phyloP scores from a whole-genome alignment of 2,888 invertebrate genomes.

The Sarcophaga carnaria region DNA sequence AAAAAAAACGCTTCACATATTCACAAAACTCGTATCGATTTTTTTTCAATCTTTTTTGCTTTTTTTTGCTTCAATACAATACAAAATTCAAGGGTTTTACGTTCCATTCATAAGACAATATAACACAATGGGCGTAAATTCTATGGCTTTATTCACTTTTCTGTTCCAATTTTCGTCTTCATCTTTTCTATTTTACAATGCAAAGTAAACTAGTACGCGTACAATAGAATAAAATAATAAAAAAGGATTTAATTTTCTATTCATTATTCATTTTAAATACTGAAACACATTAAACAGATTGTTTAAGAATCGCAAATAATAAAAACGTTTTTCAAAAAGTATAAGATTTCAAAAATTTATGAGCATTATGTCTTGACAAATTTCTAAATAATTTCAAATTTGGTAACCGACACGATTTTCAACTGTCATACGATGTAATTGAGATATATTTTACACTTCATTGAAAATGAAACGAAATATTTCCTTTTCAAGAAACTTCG shows the following conservation, averaged over 20 bases:
- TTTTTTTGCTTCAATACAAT: constrained; percentile 53
- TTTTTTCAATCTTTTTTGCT: constrained; percentile 61
- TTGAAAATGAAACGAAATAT: too few relatives aligned
- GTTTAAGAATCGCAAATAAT: too few relatives aligned
- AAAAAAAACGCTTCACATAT: constrained; percentile 52
- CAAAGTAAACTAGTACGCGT: constrained; percentile 43
- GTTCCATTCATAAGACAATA: constrained; percentile 46
- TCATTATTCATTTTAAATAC: too few relatives aligned
- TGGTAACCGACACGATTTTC: background rate
- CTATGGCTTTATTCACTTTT: constrained; percentile 40
- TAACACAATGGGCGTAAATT: constrained; percentile 64
- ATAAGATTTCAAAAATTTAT: too few relatives aligned
- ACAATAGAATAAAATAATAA: constrained; percentile 7
- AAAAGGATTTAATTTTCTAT: too few relatives aligned
- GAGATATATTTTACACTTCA: too few relatives aligned
- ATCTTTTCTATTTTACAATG: too few relatives aligned
- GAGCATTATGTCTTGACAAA: background rate
- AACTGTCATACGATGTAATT: background rate
- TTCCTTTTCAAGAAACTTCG: too few relatives aligned
- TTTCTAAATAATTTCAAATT: background rate
- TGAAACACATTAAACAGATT: too few relatives aligned
- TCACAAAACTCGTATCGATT: constrained; percentile 63
- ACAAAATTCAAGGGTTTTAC: constrained; percentile 56
- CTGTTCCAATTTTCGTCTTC: constrained; percentile 20
- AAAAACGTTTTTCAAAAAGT: too few relatives aligned